Base-by-base conservation (phyloP, 2,113 vertebrate genomes). In the Tachuris rubrigastra region DNA sequence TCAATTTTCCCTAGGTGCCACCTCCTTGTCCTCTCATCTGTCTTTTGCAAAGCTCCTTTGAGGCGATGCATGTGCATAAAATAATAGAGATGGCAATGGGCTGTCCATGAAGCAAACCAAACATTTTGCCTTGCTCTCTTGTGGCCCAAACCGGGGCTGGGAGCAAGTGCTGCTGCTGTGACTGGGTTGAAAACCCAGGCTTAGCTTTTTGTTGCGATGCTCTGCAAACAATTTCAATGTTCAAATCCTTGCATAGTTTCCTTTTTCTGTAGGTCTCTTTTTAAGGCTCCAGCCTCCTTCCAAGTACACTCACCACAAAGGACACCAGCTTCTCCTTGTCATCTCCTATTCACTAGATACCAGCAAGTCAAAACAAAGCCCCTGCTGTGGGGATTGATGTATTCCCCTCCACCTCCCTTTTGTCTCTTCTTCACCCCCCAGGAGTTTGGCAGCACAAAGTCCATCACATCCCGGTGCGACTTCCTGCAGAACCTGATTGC, bases 381-480 rank as follows among this genome's bases (percentile, higher is more conserved):
- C 76, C 50, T 72, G 55, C 73, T 88, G 72, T 56, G 60, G 39
- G 35, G 31, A 56, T 8, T 95, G 66, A 91, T 68, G 41, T 39
- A 65, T 73, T 49, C 79, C 20, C 66, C n/a, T 85, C 66, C n/a
- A 22, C 9, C 79, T 66, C 71, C 97, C 59, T 58, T 89, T 73
- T 90, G 39, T 83, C 52, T 8, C 0, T 91, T 52, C 68, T 56
- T 81, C 49, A 33, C 13, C 25, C 60, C n/a, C 9, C 87, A 99
- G 99, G 98, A 98, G 72, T 99, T 99, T 0, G 97, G 99, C 87
- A 98, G 95, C 83, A 96, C 97, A 0, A 96, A 98, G 71, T 98
- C 98, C 5, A 94, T 99, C 94, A 98, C 95, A 0, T 99, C 99
- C 1, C 98, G 99, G 7, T 99, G 99, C 10, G 99, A 99, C 95